A percentile compares a stretch with the other conserved stretches of the same genome.
These are phyloP conservation scores for Sphaerodactylus townsendi DNA, from an alignment of 2,113 vertebrate genomes.

Conservation along the genomic window DNA sequence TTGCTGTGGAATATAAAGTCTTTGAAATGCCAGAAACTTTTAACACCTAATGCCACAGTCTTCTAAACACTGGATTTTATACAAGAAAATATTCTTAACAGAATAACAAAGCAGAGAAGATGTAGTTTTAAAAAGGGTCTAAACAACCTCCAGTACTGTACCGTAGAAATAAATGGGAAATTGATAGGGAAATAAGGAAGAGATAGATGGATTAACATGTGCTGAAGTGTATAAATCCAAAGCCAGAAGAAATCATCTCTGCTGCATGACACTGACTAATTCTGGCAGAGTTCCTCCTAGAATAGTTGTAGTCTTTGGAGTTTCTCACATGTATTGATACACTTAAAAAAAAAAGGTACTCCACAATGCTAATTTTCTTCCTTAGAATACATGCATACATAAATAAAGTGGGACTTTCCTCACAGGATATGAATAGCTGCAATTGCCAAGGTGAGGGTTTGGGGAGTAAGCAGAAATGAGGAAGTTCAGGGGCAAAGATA, in stretches of 20 bases:
- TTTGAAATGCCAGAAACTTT: slow-evolving; percentile 22
- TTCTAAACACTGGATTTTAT: slow-evolving; percentile 8
- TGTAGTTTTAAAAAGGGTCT: not conserved
- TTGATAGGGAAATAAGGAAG: not conserved
- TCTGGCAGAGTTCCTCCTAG: not conserved
- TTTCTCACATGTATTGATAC: not conserved
- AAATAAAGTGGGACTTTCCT: not conserved
- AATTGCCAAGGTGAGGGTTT: not conserved
- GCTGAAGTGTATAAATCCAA: not conserved
- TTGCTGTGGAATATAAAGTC: not conserved
- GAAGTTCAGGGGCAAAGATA: not conserved
- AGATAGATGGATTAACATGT: not conserved
- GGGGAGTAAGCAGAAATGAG: not conserved
- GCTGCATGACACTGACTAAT: not conserved
- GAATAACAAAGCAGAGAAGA: not conserved
- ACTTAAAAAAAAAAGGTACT: not conserved
- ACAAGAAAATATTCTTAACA: slow-evolving; percentile 12
- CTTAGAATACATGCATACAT: too few species aligned
- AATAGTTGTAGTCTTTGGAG: not conserved
- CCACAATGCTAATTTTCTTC: not conserved
- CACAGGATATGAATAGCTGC: not conserved
- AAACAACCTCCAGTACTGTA: not conserved
- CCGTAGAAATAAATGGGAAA: not conserved
- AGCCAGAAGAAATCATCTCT: not conserved
- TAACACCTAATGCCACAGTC: slow-evolving; percentile 6